These are phyloP conservation scores for Metellina segmentata DNA, from an alignment of 2,888 invertebrate species.

Conservation along the genomic window DNA sequence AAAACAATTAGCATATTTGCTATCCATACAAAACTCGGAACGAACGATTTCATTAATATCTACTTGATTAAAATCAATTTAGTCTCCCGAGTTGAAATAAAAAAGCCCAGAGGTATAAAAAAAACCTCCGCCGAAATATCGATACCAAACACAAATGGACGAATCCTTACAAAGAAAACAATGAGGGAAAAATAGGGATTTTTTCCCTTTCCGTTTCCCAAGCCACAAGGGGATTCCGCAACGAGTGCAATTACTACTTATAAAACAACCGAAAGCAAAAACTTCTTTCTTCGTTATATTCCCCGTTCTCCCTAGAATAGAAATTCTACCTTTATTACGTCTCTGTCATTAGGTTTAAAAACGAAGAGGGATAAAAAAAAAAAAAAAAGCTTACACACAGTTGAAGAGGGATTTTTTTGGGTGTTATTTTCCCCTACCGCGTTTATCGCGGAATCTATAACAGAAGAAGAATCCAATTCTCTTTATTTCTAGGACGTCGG, in stretches of 20 bases:
- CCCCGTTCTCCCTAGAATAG: conserved; percentile 16
- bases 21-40: too few species aligned
- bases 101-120: neutral
- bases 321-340: conserved; percentile 63
- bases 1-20: too few species aligned
- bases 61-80: neutral
- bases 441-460: conserved; percentile 49
- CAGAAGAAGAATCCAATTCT: conserved; percentile 44
- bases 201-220: neutral
- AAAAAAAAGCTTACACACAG: neutral
- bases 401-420: conserved; percentile 4
- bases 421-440: conserved; percentile 7
- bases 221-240: conserved; percentile 52
- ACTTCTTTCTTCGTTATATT: conserved; percentile 21
- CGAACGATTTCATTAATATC: neutral
- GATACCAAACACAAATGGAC: conserved; percentile 9
- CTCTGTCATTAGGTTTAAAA: conserved; percentile 66
- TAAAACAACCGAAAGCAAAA: conserved; percentile 44
- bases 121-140: neutral
- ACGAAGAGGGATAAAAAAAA: conserved; percentile 8
- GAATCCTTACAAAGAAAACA: conserved; percentile 35
- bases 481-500: conserved; percentile 48
- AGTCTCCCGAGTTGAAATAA: neutral
- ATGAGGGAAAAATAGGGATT: neutral
- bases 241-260: conserved; percentile 53